phyloP scores from a whole-genome alignment of 2,888 invertebrate genomes.

The Zootermopsis nevadensis region DNA sequence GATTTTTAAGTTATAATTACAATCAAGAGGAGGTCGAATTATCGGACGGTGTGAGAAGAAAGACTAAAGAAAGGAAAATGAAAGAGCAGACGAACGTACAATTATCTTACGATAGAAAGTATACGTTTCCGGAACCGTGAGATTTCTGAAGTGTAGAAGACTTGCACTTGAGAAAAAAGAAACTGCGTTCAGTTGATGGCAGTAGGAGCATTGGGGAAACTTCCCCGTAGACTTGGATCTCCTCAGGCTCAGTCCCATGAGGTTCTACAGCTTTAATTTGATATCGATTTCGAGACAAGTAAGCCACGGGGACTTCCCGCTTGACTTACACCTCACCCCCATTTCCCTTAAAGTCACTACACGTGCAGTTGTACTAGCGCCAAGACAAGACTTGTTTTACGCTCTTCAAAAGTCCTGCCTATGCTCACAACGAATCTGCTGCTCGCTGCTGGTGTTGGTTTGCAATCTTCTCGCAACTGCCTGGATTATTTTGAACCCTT shows the following conservation, averaged over 20 bases:
- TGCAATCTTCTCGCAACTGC: background rate
- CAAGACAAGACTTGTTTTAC: conserved; percentile 2
- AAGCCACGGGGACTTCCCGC: background rate
- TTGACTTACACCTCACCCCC: background rate
- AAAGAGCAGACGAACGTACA: background rate
- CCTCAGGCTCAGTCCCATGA: background rate
- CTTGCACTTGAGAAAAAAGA: background rate
- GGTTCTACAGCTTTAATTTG: conserved; percentile 17
- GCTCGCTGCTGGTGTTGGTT: background rate
- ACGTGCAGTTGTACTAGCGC: background rate
- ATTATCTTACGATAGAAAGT: background rate
- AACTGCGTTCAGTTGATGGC: background rate
- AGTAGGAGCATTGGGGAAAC: background rate
- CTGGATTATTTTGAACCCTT: background rate
- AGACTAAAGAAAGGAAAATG: background rate
- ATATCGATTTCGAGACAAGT: conserved; percentile 25
- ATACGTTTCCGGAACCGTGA: background rate
- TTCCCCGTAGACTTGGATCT: background rate
- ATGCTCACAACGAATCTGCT: background rate
- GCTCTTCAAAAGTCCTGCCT: background rate
- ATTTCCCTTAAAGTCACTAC: background rate
- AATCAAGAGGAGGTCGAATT: background rate
- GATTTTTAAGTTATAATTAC: background rate
- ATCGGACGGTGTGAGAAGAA: background rate
- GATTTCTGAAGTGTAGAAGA: no score